These are phyloP conservation scores for Apamea anceps DNA, from an alignment of 2,888 invertebrate species.

Conservation along the genomic window DNA sequence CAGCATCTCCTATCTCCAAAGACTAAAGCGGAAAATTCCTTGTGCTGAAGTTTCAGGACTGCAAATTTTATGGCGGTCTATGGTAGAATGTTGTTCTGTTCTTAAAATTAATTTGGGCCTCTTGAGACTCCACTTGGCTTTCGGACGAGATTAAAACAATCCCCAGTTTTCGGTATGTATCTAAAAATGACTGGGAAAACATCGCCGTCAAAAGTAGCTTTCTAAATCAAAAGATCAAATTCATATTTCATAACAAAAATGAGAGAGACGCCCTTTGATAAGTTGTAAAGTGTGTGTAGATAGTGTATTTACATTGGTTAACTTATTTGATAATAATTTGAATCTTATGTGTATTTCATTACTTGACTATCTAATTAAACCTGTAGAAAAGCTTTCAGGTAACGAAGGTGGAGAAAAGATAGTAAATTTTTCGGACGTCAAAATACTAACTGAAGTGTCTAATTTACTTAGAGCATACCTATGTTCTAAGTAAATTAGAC, in stretches of 20 bases:
- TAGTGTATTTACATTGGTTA: slow-evolving; percentile 15
- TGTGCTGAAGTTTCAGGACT: slow-evolving; percentile 19
- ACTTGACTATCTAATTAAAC: background rate
- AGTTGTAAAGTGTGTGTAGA: slow-evolving; percentile 18
- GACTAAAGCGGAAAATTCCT: slow-evolving; percentile 66
- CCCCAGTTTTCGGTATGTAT: slow-evolving; percentile 79
- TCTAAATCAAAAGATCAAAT: slow-evolving; percentile 60
- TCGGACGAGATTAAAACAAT: slow-evolving; percentile 84
- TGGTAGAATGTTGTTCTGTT: slow-evolving; percentile 80
- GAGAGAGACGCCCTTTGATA: slow-evolving; percentile 15
- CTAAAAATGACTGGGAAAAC: slow-evolving; percentile 70
- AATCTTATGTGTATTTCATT: background rate
- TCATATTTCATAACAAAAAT: slow-evolving; percentile 48
- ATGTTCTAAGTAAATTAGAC: background rate
- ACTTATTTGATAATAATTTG: slow-evolving; percentile 9
- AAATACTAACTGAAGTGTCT: background rate
- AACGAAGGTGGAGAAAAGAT: background rate
- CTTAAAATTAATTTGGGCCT: slow-evolving; percentile 88
- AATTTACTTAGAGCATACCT: background rate
- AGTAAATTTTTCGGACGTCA: background rate
- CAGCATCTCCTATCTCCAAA: slow-evolving; percentile 52
- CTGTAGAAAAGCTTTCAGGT: background rate
- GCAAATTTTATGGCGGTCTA: slow-evolving; percentile 44
- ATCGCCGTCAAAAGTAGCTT: slow-evolving; percentile 45
- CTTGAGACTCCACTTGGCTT: slow-evolving; percentile 82